These are phyloP conservation scores for Lindbergichthys nudifrons DNA, from an alignment of 2,797 vertebrate species.

Conservation along the genomic window DNA sequence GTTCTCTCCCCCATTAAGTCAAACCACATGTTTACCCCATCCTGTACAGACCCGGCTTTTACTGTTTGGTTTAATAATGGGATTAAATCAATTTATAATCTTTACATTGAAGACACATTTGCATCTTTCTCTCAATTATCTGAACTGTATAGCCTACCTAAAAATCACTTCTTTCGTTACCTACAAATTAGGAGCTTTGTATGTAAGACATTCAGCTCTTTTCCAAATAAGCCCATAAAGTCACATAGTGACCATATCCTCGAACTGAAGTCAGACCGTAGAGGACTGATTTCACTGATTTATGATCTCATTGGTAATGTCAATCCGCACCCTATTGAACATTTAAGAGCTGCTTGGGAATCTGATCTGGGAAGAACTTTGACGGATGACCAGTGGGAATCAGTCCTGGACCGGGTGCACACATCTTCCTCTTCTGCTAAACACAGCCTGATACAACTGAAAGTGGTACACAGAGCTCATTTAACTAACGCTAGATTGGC, in stretches of 20 bases:
- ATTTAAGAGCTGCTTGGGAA: neutral
- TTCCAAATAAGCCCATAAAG: neutral
- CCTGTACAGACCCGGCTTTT: no score
- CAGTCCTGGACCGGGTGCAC: neutral
- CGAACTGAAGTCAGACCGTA: neutral
- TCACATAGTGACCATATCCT: no score
- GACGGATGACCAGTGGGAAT: neutral
- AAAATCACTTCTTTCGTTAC: neutral
- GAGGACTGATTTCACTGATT: neutral
- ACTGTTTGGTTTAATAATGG: no score
- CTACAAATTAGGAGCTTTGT: neutral
- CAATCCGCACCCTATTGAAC: neutral
- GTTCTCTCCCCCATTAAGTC: neutral
- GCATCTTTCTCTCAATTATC: no score
- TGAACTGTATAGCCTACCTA: no score
- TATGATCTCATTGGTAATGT: neutral
- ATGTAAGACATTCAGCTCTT: neutral
- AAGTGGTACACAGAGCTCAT: neutral
- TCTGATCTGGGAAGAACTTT: neutral
- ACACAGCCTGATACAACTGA: neutral
- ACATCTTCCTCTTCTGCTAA: neutral
- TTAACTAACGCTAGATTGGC: no score
- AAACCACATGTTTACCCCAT: neutral
- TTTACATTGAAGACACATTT: no score
- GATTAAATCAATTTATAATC: no score